These are phyloP conservation scores for Melopsittacus undulatus DNA, from an alignment of 2,797 vertebrate species.

Conservation along the genomic window DNA sequence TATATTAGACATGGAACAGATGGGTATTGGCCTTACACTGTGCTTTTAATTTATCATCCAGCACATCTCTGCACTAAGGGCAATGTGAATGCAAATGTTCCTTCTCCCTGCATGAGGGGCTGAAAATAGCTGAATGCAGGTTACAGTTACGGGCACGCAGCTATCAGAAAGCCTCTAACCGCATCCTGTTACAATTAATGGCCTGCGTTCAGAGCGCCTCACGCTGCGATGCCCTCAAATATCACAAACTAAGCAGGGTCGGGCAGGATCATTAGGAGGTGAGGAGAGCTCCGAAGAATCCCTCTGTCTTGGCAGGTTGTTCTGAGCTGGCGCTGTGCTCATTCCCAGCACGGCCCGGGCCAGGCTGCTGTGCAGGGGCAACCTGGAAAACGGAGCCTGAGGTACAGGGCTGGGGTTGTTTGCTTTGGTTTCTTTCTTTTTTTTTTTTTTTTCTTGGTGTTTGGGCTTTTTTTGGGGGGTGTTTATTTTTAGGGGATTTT, in stretches of 20 bases:
- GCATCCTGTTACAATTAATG: slow-evolving; percentile 47
- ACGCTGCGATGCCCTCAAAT: slow-evolving; percentile 22
- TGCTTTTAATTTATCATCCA: slow-evolving; percentile 8
- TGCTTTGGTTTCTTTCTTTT: neutral
- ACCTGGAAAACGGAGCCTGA: neutral
- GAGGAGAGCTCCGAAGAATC: slow-evolving; percentile 5
- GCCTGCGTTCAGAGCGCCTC: neutral
- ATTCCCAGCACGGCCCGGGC: neutral
- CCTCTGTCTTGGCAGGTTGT: neutral
- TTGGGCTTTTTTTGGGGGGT: too few species aligned
- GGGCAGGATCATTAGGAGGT: neutral
- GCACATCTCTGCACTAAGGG: slow-evolving; percentile 6
- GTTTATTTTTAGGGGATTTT: too few species aligned
- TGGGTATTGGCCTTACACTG: neutral
- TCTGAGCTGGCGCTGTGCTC: accelerated
- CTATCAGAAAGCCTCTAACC: neutral
- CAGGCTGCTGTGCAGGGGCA: neutral
- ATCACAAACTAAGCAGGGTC: slow-evolving; percentile 7
- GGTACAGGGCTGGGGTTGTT: neutral
- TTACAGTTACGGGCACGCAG: neutral
- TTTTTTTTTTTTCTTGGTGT: neutral
- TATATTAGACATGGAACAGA: neutral
- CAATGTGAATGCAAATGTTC: slow-evolving; percentile 39
- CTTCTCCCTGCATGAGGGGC: slow-evolving; percentile 26
- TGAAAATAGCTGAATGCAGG: slow-evolving; percentile 51